Conservation (phyloP, 2,888 invertebrate genomes). For the Cepaea hortensis region DNA sequence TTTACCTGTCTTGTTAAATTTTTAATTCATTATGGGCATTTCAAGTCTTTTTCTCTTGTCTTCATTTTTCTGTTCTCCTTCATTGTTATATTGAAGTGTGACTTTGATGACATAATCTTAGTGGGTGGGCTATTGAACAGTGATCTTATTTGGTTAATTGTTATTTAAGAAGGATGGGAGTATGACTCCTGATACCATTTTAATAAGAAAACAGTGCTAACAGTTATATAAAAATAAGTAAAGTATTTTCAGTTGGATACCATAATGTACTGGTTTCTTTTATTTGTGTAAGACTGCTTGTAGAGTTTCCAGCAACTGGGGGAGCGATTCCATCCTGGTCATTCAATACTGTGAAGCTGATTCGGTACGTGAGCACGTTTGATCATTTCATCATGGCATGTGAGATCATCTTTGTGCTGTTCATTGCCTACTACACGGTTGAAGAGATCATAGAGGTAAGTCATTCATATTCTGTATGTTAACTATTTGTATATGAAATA, state of each 20-base stretch:
- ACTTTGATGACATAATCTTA: too few relatives aligned
- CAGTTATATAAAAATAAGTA: not conserved
- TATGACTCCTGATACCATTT: not conserved
- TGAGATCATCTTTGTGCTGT: conserved; percentile 79
- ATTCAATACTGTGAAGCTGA: conserved; percentile 80
- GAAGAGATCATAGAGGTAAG: conserved; percentile 78
- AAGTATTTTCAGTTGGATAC: not conserved
- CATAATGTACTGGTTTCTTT: not conserved
- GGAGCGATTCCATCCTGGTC: conserved; percentile 81
- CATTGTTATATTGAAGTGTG: too few relatives aligned
- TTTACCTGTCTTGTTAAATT: too few relatives aligned
- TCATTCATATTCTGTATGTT: not conserved
- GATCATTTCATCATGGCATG: conserved; percentile 79
- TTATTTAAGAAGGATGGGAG: not conserved
- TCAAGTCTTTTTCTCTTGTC: too few relatives aligned
- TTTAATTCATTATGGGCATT: too few relatives aligned
- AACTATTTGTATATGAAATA: not conserved
- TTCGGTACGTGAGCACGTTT: conserved; percentile 78
- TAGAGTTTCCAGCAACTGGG: conserved; percentile 85
- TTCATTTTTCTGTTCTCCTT: too few relatives aligned
- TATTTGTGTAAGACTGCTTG: conserved; percentile 79
- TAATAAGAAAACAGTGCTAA: too few relatives aligned
- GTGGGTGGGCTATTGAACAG: too few relatives aligned
- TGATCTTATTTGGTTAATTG: too few relatives aligned
- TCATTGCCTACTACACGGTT: conserved; percentile 80